Evolutionary conservation across 2,797 vertebrate species (phyloP), one percentile per base, ranked within the genome.

Genomic region (Bradypodion pumilum): DNA sequence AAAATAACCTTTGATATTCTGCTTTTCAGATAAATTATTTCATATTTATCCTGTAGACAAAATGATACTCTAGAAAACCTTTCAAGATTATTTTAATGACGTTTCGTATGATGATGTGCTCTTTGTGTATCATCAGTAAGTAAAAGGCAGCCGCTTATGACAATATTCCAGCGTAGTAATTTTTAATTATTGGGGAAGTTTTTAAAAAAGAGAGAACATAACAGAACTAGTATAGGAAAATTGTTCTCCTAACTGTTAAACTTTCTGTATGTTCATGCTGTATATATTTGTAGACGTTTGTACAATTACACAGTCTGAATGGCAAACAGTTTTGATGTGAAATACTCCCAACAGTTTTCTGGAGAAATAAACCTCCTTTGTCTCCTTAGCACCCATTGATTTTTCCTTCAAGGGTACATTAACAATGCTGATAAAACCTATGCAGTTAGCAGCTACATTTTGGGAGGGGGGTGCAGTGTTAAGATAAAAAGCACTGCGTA

Each of bases 331-430:
- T 90, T 87, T 89, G 86, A 89, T 88, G 68, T 68, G 76, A 74
- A 62, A 68, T 87, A 44, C 76, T 91, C 79, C 32, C 86, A 90
- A 72, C 82, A 86, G 40, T 91, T 91, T 83, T 84, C n/a, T 74
- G 56, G 65, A 90, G 88, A 91, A 92, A 74, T 89, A 90, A 88
- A 88, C 85, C 44, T 91, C 80, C 81, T 94, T 94, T 95, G 92
- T 93, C 90, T 95, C 87, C 91, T 56, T 91, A 92, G 87, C 77
- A 90, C 74, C 83, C 86, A 86, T 93, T 94, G 93, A 92, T 95
- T 93, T 95, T 90, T 89, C 78, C 85, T 88, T 85, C 88, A 87
- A 86, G 92, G 85, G 78, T 91, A 13, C 0, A 3, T 89, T 95
- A 92, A 89, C 85, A 93, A 78, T 92, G 89, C 90, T 92, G 90